phyloP scores from a whole-genome alignment of 2,797 vertebrate genomes.

The Sarcophilus harrisii region DNA sequence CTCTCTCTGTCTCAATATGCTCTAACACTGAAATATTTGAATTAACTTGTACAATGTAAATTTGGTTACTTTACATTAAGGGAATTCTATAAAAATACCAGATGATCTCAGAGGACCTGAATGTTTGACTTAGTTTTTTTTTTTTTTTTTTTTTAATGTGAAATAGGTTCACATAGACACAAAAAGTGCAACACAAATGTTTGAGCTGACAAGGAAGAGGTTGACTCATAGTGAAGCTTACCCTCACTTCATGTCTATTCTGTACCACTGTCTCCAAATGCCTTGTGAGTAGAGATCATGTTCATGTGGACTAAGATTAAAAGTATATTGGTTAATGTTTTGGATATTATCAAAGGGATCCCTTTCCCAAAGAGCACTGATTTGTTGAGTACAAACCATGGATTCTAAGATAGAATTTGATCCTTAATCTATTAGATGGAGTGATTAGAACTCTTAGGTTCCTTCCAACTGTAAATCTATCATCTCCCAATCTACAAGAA shows the following conservation, averaged over 20 bases:
- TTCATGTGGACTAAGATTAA: constrained; percentile 3
- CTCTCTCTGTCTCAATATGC: neutral
- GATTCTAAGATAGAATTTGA: neutral
- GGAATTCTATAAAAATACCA: neutral
- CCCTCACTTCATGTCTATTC: constrained; percentile 98
- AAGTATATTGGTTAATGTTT: neutral
- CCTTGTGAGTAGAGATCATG: constrained; percentile 91
- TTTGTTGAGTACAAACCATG: neutral
- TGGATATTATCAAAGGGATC: neutral
- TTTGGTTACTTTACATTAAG: constrained; percentile 7
- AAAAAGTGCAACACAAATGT: constrained; percentile 98
- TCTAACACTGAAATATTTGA: neutral
- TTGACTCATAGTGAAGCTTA: constrained; percentile 97
- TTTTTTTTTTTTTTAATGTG: constrained; percentile 52
- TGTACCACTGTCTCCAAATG: constrained; percentile 99
- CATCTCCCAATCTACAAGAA: neutral
- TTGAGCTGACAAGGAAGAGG: constrained; percentile 97
- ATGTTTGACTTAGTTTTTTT: constrained; percentile 50
- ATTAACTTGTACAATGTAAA: constrained; percentile 15
- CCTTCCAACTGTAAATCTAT: neutral
- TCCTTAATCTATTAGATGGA: neutral
- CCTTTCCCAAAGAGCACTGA: neutral
- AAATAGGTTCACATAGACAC: constrained; percentile 96
- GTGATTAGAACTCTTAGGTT: neutral
- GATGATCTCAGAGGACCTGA: neutral